Conservation (phyloP, 1,140 invertebrate genomes). For the Ruditapes philippinarum region DNA sequence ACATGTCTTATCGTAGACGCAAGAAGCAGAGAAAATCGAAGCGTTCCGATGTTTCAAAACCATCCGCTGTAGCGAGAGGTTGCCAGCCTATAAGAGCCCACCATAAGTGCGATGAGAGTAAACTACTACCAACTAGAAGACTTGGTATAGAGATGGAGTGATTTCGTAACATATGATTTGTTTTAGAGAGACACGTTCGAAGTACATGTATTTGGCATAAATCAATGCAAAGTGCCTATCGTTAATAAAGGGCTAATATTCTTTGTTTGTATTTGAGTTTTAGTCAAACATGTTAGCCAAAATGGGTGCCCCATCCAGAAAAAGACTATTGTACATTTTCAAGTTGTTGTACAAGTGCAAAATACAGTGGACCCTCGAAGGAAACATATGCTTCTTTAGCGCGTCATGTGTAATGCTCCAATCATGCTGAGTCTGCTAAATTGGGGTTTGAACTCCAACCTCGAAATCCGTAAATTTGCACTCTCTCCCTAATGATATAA, state of each 20-base stretch:
- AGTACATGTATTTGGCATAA: too few species aligned
- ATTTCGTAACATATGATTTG: neutral
- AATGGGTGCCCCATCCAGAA: too few species aligned
- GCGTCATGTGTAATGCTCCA: too few species aligned
- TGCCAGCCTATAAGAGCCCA: neutral
- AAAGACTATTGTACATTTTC: neutral
- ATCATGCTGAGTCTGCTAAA: too few species aligned
- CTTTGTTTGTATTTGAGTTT: too few species aligned
- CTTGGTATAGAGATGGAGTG: neutral
- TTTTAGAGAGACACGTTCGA: neutral
- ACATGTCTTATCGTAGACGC: neutral
- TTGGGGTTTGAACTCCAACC: too few species aligned
- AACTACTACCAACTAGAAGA: neutral
- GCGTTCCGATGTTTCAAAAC: conserved; percentile 13
- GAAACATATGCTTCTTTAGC: too few species aligned
- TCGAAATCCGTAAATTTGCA: too few species aligned
- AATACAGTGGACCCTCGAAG: too few species aligned
- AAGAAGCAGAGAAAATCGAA: conserved; percentile 20
- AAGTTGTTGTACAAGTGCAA: neutral
- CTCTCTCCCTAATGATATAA: too few species aligned
- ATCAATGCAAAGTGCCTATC: too few species aligned
- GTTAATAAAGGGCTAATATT: too few species aligned
- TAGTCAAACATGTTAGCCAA: neutral
- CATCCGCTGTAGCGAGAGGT: neutral
- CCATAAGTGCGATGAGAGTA: conserved; percentile 10